Conservation (phyloP, 2,113 vertebrate genomes). For the Mirounga angustirostris region DNA sequence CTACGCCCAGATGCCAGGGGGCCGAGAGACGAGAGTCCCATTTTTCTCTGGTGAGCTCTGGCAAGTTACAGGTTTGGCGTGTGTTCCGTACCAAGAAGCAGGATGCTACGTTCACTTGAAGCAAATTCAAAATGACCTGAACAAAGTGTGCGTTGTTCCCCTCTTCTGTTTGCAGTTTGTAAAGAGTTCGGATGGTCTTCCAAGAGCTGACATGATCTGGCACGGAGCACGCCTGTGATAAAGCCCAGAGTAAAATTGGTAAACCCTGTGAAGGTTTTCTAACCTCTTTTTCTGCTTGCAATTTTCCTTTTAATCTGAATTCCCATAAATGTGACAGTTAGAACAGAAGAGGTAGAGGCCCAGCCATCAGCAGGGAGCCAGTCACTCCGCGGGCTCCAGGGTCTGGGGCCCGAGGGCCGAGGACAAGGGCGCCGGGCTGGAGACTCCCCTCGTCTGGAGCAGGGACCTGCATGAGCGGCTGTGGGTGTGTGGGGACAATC, state of each 20-base stretch:
- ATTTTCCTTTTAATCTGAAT: too few relatives aligned
- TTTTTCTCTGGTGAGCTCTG: background rate
- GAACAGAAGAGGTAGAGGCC: fast-evolving
- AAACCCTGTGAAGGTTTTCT: fast-evolving
- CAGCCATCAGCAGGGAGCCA: fast-evolving
- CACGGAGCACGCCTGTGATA: fast-evolving
- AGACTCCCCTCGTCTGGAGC: background rate
- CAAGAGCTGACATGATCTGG: background rate
- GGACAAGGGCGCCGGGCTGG: too few relatives aligned
- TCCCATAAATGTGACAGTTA: background rate
- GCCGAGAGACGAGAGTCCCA: fast-evolving
- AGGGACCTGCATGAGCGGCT: background rate
- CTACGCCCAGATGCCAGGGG: fast-evolving
- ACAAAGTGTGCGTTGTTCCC: fast-evolving
- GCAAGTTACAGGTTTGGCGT: fast-evolving
- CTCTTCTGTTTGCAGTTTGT: background rate
- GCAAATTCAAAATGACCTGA: background rate
- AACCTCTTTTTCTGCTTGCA: background rate
- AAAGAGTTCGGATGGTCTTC: fast-evolving
- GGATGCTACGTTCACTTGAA: background rate
- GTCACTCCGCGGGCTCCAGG: fast-evolving
- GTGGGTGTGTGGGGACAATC: background rate
- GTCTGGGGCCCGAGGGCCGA: too few relatives aligned
- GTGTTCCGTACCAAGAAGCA: background rate
- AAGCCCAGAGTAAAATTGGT: background rate